A percentile compares a stretch with the other conserved stretches of the same genome.
These are phyloP conservation scores for Chrysemys picta DNA, from an alignment of 2,113 vertebrate species.

Conservation along the genomic window DNA sequence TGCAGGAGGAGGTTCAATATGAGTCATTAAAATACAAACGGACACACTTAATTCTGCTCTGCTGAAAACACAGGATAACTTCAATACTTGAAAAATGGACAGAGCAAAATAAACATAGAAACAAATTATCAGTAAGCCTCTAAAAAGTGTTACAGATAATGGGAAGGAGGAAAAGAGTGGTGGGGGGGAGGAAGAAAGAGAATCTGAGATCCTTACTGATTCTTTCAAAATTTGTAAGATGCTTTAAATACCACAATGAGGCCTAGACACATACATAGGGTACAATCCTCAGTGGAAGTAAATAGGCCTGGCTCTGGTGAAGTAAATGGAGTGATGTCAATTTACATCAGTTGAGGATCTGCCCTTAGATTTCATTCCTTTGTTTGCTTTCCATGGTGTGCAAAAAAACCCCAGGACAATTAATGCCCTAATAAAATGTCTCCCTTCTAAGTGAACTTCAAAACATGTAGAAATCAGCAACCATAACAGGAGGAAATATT, in stretches of 20 bases:
- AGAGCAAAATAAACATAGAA: not conserved
- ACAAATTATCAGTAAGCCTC: not conserved
- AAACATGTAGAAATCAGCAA: not conserved
- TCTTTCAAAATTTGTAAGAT: conserved; percentile 19
- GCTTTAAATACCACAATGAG: not conserved
- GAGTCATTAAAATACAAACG: not conserved
- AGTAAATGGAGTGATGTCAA: conserved; percentile 27
- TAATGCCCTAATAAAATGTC: not conserved
- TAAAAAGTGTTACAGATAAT: not conserved
- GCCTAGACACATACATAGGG: not conserved
- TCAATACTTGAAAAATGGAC: not conserved
- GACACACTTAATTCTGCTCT: rapidly evolving
- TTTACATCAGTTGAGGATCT: not conserved
- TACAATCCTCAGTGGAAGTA: conserved; percentile 58
- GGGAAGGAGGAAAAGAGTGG: not conserved
- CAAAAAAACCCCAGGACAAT: not conserved
- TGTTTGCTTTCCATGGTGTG: not conserved
- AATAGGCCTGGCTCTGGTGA: not conserved
- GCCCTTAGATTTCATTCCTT: not conserved
- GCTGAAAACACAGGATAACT: not conserved
- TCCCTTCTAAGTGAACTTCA: not conserved
- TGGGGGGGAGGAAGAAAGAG: not conserved
- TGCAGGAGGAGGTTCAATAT: not conserved
- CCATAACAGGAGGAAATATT: not conserved
- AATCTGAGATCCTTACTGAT: not conserved